A percentile compares a stretch with the other conserved stretches of the same genome.
Evolutionary conservation across 2,888 invertebrate species (phyloP).

Genomic region (Tillus elongatus): DNA sequence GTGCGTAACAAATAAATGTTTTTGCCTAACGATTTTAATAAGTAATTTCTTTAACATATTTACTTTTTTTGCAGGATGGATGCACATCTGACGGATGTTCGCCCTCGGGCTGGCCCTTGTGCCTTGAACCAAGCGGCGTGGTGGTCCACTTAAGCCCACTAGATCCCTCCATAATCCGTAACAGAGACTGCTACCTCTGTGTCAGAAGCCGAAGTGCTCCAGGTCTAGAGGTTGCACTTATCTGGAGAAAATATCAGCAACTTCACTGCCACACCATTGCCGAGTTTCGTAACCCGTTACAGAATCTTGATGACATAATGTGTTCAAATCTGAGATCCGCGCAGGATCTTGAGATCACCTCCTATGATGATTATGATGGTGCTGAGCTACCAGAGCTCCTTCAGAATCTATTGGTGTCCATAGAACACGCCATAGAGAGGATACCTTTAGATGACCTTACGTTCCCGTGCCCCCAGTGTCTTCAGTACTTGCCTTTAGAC

Average conservation of each 20-base stretch:
- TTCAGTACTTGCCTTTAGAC: conserved; percentile 39
- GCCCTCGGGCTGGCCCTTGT: conserved; percentile 59
- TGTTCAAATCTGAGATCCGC: conserved; percentile 34
- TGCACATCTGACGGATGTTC: conserved; percentile 41
- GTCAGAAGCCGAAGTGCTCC: conserved; percentile 38
- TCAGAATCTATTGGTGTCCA: conserved; percentile 56
- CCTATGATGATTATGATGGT: conserved; percentile 33
- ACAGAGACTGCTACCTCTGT: conserved; percentile 58
- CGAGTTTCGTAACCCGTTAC: conserved; percentile 31
- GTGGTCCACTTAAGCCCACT: conserved; percentile 55
- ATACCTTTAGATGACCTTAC: conserved; percentile 57
- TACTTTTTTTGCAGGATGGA: conserved; percentile 45
- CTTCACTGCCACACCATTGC: conserved; percentile 35
- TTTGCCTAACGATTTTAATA: no score
- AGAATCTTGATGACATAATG: conserved; percentile 35
- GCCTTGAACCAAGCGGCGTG: conserved; percentile 51
- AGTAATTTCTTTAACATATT: no score
- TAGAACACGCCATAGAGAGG: conserved; percentile 60
- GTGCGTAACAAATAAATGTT: no score
- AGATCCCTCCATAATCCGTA: conserved; percentile 50
- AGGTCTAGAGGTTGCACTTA: conserved; percentile 34
- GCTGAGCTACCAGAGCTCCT: conserved; percentile 54
- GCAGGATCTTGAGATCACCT: conserved; percentile 33
- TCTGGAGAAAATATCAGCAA: conserved; percentile 33
- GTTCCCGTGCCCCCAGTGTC: conserved; percentile 50